Base-by-base conservation (phyloP, 2,797 vertebrate species). In the Holocentrus rufus region DNA sequence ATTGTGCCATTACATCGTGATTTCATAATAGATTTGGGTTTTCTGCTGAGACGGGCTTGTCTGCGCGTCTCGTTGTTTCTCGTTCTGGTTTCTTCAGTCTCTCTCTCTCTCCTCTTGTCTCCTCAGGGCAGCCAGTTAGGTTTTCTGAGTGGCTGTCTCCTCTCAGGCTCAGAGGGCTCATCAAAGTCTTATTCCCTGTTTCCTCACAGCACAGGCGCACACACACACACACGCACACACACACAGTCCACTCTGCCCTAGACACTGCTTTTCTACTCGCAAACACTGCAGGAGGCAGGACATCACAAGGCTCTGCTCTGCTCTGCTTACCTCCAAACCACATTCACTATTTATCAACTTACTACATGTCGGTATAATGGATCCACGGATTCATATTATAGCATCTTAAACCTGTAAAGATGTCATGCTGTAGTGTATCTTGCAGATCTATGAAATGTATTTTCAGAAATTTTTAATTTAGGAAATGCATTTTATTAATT, bases 111-210 rank as follows among this genome's bases (percentile, higher is more conserved):
- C n/a, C 44, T n/a, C 7, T 39, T 8, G 3, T 46, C 25, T 74
- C 89, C 87, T 79, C 42, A 0, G 74, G 88, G 81, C 79, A 79
- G 79, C 44, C 72, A 65, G 81, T 81, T 75, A 67, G 69, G 25
- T 70, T 87, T 71, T 84, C 71, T 82, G 84, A 89, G 87, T 88
- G 79, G 78, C 60, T 88, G 90, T 92, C 90, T 89, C 70, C 81
- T 91, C 85, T 81, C 72, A 11, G 78, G 69, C 86, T 90, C 86
- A 67, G 60, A 84, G 86, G 72, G 47, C 88, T 87, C 66, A 62
- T 92, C 91, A 92, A 89, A 89, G 74, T 74, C 80, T 76, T 53
- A 47, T 52, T 85, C 79, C 74, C 55, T 0, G 14, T 73, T 81
- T 64, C 64, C 75, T 73, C 39, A 0, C 36, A 39, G 36, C 11